Evolutionary conservation across 2,797 vertebrate genomes (phyloP).

Genomic region (Orestias chungarensis): DNA sequence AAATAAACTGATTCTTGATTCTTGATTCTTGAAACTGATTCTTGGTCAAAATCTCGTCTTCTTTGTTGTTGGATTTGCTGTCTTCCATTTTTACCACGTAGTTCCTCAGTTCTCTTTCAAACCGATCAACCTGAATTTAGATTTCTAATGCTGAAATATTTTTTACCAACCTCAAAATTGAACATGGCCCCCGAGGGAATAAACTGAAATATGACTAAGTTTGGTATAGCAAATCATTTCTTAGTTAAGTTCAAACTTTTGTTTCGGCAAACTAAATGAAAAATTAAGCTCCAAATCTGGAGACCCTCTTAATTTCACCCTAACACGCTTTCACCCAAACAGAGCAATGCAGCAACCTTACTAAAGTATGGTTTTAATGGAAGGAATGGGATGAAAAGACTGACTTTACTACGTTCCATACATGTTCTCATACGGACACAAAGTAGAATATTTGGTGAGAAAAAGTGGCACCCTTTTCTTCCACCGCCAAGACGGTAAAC

Average conservation of each 20-base stretch:
- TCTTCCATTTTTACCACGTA: background rate
- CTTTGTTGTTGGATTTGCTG: background rate
- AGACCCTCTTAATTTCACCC: background rate
- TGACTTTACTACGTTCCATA: background rate
- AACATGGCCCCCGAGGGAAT: background rate
- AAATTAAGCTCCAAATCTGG: background rate
- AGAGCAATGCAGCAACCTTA: background rate
- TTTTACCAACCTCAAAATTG: background rate
- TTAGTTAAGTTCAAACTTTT: background rate
- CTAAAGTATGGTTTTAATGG: background rate
- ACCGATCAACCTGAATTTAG: background rate
- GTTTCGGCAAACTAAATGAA: background rate
- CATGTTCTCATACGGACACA: background rate
- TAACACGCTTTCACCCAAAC: background rate
- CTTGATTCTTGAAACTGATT: too few species aligned
- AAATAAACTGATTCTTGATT: too few species aligned
- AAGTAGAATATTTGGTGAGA: conserved; percentile 14
- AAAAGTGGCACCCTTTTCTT: conserved; percentile 43
- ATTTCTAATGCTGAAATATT: background rate
- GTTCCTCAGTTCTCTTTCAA: too few species aligned
- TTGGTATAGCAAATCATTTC: background rate
- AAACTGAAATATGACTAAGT: background rate
- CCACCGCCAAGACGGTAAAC: conserved; percentile 64
- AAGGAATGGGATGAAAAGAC: background rate
- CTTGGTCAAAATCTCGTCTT: too few species aligned